These are phyloP conservation scores for Amblyopsis hoosieri DNA, from an alignment of 2,797 vertebrate species.

Conservation along the genomic window DNA sequence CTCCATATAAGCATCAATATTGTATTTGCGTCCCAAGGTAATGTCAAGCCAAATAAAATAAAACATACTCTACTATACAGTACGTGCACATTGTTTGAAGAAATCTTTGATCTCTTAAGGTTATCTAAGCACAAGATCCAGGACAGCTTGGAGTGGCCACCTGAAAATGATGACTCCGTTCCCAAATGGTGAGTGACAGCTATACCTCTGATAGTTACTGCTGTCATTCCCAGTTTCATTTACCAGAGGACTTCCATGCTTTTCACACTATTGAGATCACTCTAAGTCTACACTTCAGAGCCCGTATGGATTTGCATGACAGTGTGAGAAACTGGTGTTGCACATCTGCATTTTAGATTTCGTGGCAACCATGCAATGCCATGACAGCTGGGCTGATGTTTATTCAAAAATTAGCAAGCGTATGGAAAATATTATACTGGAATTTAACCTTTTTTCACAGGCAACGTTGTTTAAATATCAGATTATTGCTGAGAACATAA, in stretches of 20 bases:
- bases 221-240: too few species aligned
- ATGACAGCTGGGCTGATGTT: constrained; percentile 19
- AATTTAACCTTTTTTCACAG: not conserved
- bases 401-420: not conserved
- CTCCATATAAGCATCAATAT: not conserved
- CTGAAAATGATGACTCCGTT: too few species aligned
- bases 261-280: too few species aligned
- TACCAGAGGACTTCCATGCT: too few species aligned
- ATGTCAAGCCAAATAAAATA: not conserved
- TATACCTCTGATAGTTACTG: too few species aligned
- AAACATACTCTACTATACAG: not conserved
- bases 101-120: not conserved
- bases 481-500: too few species aligned
- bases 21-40: not conserved
- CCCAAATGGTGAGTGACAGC: too few species aligned
- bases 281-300: too few species aligned
- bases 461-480: too few species aligned
- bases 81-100: not conserved
- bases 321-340: not conserved
- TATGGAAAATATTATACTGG: too few species aligned
- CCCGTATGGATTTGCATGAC: not conserved
- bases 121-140: not conserved
- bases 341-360: not conserved
- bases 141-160: not conserved
- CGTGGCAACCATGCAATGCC: constrained; percentile 28